Evolutionary conservation across 2,797 vertebrate genomes (phyloP).

Genomic region (Falco berigora): DNA sequence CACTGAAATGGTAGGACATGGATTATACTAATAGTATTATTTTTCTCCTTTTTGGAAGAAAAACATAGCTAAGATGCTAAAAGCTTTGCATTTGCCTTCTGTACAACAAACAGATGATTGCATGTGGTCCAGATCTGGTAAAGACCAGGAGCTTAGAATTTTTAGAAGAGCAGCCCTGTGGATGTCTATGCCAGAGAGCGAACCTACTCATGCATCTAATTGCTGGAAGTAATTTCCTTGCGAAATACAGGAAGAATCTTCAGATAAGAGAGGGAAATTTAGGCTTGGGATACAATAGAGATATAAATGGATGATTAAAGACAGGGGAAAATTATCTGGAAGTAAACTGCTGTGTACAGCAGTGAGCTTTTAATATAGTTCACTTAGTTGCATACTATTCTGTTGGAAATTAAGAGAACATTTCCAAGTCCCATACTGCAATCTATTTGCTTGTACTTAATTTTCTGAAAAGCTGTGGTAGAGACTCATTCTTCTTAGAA

Average conservation of each 20-base stretch:
- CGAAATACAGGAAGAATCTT: neutral
- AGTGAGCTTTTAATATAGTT: neutral
- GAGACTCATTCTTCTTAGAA: neutral
- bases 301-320: neutral
- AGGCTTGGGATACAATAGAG: neutral
- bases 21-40: neutral
- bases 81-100: neutral
- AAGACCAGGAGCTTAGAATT: neutral
- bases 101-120: neutral
- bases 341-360: neutral
- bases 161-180: neutral
- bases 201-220: neutral
- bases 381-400: fast-evolving
- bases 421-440: neutral
- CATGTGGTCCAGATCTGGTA: neutral
- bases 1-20: neutral
- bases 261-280: neutral
- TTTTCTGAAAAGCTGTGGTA: neutral
- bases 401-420: neutral
- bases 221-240: neutral
- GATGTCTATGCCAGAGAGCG: neutral
- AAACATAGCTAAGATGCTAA: neutral
- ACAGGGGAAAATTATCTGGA: neutral
- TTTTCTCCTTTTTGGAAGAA: neutral
- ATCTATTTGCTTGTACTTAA: neutral